Percentiles rank a stretch among this genome's conserved stretches.
These are phyloP conservation scores for Acropora tenuis DNA, from an alignment of 64 coral and sea anemone genomes.

Conservation along the genomic window DNA sequence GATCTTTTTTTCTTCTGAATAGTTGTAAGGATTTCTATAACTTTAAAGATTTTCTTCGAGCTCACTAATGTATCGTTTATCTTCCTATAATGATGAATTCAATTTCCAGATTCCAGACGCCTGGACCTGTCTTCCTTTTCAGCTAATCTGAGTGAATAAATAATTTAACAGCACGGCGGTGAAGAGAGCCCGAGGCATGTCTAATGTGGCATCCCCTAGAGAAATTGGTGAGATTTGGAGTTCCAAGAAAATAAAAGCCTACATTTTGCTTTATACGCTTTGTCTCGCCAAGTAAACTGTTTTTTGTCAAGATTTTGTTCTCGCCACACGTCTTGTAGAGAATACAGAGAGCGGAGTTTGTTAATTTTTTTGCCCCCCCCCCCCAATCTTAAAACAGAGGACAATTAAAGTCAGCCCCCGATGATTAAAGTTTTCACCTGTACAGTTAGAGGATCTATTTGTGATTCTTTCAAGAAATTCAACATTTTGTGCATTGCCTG, in stretches of 20 bases:
- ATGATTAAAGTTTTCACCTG: neutral
- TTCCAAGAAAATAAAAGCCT: constrained; percentile 22
- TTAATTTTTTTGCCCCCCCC: neutral
- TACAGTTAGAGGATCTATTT: neutral
- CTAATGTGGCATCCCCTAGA: neutral
- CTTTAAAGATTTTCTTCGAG: neutral
- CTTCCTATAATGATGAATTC: neutral
- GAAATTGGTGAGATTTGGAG: neutral
- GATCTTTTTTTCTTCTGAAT: neutral
- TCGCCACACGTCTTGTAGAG: too few species aligned
- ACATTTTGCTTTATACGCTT: neutral
- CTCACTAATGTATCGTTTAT: neutral
- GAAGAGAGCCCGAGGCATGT: neutral
- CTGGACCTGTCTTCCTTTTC: neutral
- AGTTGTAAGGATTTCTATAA: neutral
- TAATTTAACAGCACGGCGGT: constrained; percentile 3
- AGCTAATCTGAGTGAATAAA: neutral
- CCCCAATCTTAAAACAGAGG: neutral
- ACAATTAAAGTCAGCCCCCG: neutral
- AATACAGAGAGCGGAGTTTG: neutral
- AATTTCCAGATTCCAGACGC: constrained; percentile 26
- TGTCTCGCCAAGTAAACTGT: constrained; percentile 32
- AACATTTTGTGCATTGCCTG: neutral
- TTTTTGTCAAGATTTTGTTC: neutral
- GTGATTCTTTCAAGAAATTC: neutral